Evolutionary conservation across 1,140 invertebrate genomes (phyloP).

Genomic region (Zaprionus camerounensis): DNA sequence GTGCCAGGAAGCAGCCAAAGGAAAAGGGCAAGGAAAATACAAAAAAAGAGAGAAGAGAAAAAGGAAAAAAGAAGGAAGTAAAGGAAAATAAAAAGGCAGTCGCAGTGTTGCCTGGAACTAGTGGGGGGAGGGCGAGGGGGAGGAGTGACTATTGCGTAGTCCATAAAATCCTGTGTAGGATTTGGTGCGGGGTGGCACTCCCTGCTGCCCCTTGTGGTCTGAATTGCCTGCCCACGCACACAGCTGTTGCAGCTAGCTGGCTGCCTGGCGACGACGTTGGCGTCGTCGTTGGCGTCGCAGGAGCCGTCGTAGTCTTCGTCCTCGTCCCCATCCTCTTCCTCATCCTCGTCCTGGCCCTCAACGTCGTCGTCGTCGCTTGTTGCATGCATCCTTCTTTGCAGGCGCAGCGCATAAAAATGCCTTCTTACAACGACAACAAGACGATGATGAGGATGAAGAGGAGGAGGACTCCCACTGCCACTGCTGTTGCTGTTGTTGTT

Average conservation of each 20-base stretch:
- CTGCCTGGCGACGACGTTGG: neutral
- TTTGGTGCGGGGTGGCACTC: slow-evolving; percentile 31
- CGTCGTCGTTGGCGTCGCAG: neutral
- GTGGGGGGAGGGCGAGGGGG: slow-evolving; percentile 64
- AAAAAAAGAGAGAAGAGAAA: slow-evolving; percentile 46
- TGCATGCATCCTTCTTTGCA: slow-evolving; percentile 70
- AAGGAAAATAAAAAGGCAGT: neutral
- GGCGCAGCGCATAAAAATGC: slow-evolving; percentile 72
- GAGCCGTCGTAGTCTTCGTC: slow-evolving; percentile 20
- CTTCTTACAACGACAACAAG: slow-evolving; percentile 67
- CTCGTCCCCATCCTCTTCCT: slow-evolving; percentile 24
- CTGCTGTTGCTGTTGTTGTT: slow-evolving; percentile 54
- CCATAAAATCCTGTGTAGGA: slow-evolving; percentile 57
- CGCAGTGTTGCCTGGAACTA: slow-evolving; percentile 52
- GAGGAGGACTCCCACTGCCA: slow-evolving; percentile 10
- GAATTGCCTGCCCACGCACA: slow-evolving; percentile 35
- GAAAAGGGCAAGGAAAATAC: neutral
- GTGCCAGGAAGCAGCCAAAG: slow-evolving; percentile 16
- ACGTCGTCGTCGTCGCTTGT: slow-evolving; percentile 61
- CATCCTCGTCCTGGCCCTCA: slow-evolving; percentile 31
- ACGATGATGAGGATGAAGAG: slow-evolving; percentile 15
- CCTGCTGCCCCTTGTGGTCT: slow-evolving; percentile 22
- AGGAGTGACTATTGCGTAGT: slow-evolving; percentile 70
- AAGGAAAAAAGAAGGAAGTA: slow-evolving; percentile 29
- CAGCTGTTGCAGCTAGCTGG: slow-evolving; percentile 45